A percentile compares a stretch with the other conserved stretches of the same genome.
Conservation (phyloP, 2,888 invertebrate species). For the Diarsia rubi region DNA sequence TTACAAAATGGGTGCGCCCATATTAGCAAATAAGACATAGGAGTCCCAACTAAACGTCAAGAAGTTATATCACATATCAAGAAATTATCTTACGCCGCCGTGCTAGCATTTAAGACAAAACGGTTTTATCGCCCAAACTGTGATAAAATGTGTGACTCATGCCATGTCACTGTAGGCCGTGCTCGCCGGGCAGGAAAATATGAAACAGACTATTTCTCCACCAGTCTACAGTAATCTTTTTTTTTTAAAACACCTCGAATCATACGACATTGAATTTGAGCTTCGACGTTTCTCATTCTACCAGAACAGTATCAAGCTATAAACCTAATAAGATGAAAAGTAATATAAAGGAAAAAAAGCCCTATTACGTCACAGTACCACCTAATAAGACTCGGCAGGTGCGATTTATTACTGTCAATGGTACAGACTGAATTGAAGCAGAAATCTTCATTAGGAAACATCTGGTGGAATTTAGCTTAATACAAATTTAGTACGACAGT, state of each 20-base stretch:
- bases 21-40: too few species aligned
- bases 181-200: too few species aligned
- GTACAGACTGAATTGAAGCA: conserved; percentile 47
- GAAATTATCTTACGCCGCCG: too few species aligned
- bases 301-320: neutral
- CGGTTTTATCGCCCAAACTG: too few species aligned
- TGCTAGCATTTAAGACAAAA: too few species aligned
- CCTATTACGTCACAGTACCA: conserved; percentile 19
- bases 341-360: conserved; percentile 22
- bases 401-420: conserved; percentile 64
- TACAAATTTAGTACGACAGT: conserved; percentile 52
- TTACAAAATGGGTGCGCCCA: too few species aligned
- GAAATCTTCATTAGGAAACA: conserved; percentile 66
- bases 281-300: neutral
- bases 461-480: conserved; percentile 55
- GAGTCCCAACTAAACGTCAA: too few species aligned
- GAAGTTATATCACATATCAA: too few species aligned
- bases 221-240: too few species aligned
- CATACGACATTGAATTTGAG: neutral
- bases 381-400: conserved; percentile 53
- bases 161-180: too few species aligned
- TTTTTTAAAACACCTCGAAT: neutral
- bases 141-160: too few species aligned
- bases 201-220: too few species aligned
- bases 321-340: conserved; percentile 35